A percentile compares a stretch with the other conserved stretches of the same genome.
Evolutionary conservation across 2,888 invertebrate species (phyloP).

Genomic region (Drosophila anceps): DNA sequence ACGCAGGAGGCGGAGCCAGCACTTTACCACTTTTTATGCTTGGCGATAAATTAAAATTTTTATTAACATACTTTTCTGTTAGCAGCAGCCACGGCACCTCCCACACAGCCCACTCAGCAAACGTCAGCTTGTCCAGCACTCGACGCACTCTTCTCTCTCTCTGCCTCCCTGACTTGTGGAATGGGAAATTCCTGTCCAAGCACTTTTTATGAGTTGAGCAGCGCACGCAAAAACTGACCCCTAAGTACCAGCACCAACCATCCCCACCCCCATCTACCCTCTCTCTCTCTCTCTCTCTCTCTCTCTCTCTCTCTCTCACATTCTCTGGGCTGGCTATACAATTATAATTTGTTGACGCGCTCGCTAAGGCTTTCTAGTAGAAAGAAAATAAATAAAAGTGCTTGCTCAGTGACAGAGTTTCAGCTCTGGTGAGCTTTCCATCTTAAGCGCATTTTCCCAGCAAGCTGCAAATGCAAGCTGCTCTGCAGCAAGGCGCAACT

Average conservation of each 20-base stretch:
- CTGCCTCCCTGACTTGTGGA: background rate
- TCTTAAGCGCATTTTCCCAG: constrained; percentile 2
- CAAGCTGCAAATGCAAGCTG: background rate
- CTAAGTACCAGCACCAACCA: background rate
- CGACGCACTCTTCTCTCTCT: background rate
- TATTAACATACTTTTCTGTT: constrained; percentile 69
- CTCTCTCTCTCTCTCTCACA: background rate
- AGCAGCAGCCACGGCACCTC: background rate
- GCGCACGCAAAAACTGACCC: constrained; percentile 55
- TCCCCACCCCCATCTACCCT: background rate
- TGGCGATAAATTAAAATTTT: constrained; percentile 71
- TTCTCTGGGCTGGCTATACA: constrained; percentile 33
- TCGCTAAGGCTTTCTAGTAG: constrained; percentile 13
- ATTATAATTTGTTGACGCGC: constrained; percentile 68
- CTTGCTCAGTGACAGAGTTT: constrained; percentile 30
- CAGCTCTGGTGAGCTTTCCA: constrained; percentile 11
- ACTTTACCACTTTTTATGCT: constrained; percentile 61
- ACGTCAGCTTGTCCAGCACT: constrained; percentile 8
- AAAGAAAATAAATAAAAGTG: constrained; percentile 20
- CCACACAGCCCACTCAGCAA: constrained; percentile 38
- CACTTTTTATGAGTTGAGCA: constrained; percentile 49
- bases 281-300: background rate
- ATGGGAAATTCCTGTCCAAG: constrained; percentile 16
- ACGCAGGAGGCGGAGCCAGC: constrained; percentile 39
- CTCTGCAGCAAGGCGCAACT: background rate